These are phyloP conservation scores for Amblyopsis hoosieri DNA, from an alignment of 2,797 vertebrate species.

Conservation along the genomic window DNA sequence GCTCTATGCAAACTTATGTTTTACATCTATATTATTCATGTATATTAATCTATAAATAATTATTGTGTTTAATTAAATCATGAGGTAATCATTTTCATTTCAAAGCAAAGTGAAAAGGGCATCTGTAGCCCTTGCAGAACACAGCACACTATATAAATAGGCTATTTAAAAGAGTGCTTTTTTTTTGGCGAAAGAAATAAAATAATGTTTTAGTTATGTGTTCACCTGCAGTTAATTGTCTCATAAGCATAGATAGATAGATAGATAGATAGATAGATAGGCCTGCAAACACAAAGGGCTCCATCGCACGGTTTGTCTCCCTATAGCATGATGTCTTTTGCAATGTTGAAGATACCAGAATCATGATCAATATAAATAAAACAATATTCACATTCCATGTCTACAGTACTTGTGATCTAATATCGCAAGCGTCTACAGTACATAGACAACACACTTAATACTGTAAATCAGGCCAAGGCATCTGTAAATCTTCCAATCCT, in stretches of 20 bases:
- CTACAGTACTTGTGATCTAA: not conserved
- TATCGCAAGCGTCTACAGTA: not conserved
- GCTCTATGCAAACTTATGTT: slow-evolving; percentile 86
- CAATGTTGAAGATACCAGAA: slow-evolving; percentile 7
- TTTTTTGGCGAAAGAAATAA: slow-evolving; percentile 6
- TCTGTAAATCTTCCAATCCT: not conserved
- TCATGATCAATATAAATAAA: slow-evolving; percentile 4
- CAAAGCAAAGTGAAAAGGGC: slow-evolving; percentile 22
- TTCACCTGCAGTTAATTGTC: slow-evolving; percentile 32
- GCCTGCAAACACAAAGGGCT: slow-evolving; percentile 53
- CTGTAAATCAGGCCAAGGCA: not conserved
- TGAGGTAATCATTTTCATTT: not conserved
- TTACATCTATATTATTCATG: slow-evolving; percentile 60
- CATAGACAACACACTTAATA: not conserved
- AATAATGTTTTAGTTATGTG: slow-evolving; percentile 4
- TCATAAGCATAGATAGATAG: slow-evolving; percentile 17
- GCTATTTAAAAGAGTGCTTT: slow-evolving; percentile 1
- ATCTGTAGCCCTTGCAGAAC: not conserved
- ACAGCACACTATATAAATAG: slow-evolving; percentile 45
- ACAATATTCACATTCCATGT: slow-evolving; percentile 20
- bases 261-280: slow-evolving; percentile 43
- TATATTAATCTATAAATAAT: slow-evolving; percentile 20
- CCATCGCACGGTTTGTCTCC: slow-evolving; percentile 15
- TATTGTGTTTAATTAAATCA: slow-evolving; percentile 35
- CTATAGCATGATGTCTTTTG: slow-evolving; percentile 20